Percentiles rank a stretch among this genome's conserved stretches.
These are phyloP conservation scores for Hypotaenidia philippensis DNA, from an alignment of 2,797 vertebrate species.

Conservation along the genomic window DNA sequence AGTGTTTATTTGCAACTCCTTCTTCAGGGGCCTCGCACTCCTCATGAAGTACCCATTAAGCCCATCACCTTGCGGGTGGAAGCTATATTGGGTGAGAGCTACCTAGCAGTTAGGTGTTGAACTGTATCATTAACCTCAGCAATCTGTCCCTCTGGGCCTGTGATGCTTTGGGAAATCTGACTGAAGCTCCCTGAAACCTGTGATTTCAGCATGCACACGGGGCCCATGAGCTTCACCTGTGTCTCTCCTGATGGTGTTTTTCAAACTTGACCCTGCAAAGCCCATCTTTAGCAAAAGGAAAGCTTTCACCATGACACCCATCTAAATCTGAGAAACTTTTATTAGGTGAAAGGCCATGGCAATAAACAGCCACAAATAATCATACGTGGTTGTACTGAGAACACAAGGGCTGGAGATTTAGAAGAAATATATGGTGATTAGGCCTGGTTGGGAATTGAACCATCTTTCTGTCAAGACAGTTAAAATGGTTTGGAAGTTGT, in stretches of 20 bases:
- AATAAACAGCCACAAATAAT: neutral
- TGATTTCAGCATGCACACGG: neutral
- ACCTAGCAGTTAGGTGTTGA: neutral
- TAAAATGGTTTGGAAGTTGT: neutral
- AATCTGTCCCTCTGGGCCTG: neutral
- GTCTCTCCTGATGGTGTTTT: slow-evolving; percentile 21
- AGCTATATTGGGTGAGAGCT: neutral
- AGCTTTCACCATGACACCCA: neutral
- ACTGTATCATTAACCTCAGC: neutral
- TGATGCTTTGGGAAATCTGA: neutral
- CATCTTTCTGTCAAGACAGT: slow-evolving; percentile 16
- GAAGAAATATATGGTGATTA: neutral
- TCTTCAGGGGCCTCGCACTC: neutral
- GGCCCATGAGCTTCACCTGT: rapidly evolving
- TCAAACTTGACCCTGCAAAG: neutral
- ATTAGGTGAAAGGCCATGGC: neutral
- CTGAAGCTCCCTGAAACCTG: neutral
- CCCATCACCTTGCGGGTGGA: neutral
- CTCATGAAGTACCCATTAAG: neutral
- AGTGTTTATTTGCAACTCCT: neutral
- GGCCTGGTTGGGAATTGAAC: neutral
- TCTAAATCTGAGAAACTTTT: neutral
- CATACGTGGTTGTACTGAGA: rapidly evolving
- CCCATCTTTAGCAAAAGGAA: neutral
- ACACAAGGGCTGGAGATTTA: neutral